Evolutionary conservation across 2,797 vertebrate genomes (phyloP).

Genomic region (Esox lucius): DNA sequence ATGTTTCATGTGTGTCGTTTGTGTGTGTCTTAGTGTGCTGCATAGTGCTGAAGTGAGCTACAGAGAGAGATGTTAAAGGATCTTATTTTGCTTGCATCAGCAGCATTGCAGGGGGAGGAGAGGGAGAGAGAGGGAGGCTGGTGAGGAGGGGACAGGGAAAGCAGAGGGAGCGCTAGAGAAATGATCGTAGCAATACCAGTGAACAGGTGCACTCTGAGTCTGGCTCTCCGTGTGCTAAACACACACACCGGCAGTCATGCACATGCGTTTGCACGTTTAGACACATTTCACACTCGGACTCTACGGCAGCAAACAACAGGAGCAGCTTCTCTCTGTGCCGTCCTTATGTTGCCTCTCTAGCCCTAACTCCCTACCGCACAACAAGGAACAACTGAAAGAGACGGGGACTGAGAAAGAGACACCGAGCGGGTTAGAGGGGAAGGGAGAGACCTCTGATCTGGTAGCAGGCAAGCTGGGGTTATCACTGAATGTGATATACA

Average conservation of each 20-base stretch:
- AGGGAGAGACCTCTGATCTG: neutral
- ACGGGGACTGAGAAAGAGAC: conserved; percentile 19
- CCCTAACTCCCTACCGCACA: conserved; percentile 1
- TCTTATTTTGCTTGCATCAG: conserved; percentile 79
- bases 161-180: conserved; percentile 60
- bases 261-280: conserved; percentile 9
- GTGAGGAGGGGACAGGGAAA: conserved; percentile 39
- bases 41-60: conserved; percentile 51
- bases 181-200: conserved; percentile 54
- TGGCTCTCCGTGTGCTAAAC: conserved; percentile 46
- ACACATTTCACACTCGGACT: neutral
- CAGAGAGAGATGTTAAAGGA: conserved; percentile 67
- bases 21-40: conserved; percentile 50
- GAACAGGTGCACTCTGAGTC: conserved; percentile 67
- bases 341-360: neutral
- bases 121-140: conserved; percentile 44
- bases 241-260: conserved; percentile 29
- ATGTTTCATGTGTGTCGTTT: conserved; percentile 17
- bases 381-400: neutral
- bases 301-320: conserved; percentile 9
- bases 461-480: neutral
- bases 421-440: neutral
- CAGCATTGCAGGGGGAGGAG: conserved; percentile 75
- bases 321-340: conserved; percentile 4
- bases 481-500: conserved; percentile 9